Evolutionary conservation across 2,113 vertebrate genomes (phyloP).

Genomic region (Aix galericulata): DNA sequence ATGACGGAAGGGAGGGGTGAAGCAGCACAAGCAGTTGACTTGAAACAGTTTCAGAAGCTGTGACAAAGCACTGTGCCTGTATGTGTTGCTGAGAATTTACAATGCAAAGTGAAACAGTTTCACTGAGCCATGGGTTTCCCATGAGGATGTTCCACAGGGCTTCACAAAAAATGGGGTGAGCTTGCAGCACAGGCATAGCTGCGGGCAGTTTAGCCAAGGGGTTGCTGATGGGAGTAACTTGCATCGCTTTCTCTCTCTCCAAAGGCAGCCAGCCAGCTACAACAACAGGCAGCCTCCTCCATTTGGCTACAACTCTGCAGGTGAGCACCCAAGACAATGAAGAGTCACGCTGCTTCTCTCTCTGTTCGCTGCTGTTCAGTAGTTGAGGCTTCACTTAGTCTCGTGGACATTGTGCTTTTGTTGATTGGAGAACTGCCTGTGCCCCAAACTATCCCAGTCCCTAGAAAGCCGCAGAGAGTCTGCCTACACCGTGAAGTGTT

Average conservation of each 20-base stretch:
- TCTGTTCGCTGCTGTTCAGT: neutral
- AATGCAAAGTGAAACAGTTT: neutral
- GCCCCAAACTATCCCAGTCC: accelerated
- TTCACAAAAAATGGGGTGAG: neutral
- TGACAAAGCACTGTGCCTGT: accelerated
- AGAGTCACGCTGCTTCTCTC: accelerated
- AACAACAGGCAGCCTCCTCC: slow-evolving; percentile 73
- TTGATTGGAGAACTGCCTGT: neutral
- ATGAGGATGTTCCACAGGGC: neutral
- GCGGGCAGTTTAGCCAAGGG: neutral
- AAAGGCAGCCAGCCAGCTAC: slow-evolving; percentile 73
- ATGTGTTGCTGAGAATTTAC: neutral
- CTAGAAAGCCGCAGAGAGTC: neutral
- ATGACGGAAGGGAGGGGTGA: neutral
- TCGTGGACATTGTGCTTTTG: accelerated
- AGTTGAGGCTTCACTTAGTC: neutral
- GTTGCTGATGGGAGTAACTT: neutral
- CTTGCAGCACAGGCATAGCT: neutral
- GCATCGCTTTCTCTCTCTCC: slow-evolving; percentile 26
- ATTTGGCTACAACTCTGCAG: slow-evolving; percentile 73
- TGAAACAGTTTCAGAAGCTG: neutral
- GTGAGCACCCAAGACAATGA: slow-evolving; percentile 20
- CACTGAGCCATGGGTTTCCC: neutral
- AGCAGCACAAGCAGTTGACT: neutral
- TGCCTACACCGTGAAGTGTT: neutral